These are phyloP conservation scores for Oryctolagus cuniculus DNA, from an alignment of 2,113 vertebrate species.

Conservation along the genomic window mOryCun1.1 NC_091447.1:12564001-12564500, in stretches of 20 bases:
- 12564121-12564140: neutral
- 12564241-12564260: constrained; percentile 34
- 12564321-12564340: neutral
- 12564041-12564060: neutral
- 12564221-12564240: neutral
- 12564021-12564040: neutral
- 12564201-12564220: constrained; percentile 2
- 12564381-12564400: constrained; percentile 35
- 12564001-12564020: neutral
- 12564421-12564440: neutral
- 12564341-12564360: neutral
- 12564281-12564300: neutral
- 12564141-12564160: neutral
- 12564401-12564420: neutral
- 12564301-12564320: neutral
- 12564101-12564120: neutral
- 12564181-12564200: constrained; percentile 9
- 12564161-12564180: neutral
- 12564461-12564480: neutral
- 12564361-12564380: neutral
- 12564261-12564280: neutral
- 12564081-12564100: neutral
- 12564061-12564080: neutral
- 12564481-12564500: neutral
- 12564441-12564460: neutral